These are phyloP conservation scores for Hymenopus coronatus DNA, from an alignment of 2,888 invertebrate genomes.

Conservation along the genomic window DNA sequence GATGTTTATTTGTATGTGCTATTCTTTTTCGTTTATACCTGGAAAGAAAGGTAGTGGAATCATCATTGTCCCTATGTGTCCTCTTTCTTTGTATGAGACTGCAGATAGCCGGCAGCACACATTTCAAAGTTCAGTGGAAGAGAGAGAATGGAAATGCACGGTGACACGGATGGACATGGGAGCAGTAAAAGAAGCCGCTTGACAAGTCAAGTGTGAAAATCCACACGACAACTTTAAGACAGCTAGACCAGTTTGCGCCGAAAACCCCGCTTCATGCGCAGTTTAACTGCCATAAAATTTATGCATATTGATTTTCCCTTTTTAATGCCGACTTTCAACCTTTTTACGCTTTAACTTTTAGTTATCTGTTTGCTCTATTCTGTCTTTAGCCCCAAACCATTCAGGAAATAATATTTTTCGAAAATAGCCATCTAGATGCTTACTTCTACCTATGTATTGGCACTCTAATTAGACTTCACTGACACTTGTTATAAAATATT, in stretches of 20 bases:
- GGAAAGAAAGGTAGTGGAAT: not conserved
- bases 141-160: not conserved
- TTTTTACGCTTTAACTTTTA: not conserved
- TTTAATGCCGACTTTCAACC: not conserved
- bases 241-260: not conserved
- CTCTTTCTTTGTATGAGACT: not conserved
- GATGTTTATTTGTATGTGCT: not conserved
- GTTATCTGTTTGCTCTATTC: not conserved
- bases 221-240: not conserved
- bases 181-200: constrained; percentile 2
- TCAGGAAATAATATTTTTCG: not conserved
- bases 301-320: not conserved
- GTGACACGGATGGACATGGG: constrained; percentile 6
- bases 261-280: not conserved
- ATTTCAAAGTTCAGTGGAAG: not conserved
- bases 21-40: not conserved
- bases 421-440: too few relatives aligned
- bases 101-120: not conserved
- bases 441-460: too few relatives aligned
- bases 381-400: not conserved
- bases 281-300: not conserved
- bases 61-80: not conserved
- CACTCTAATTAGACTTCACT: too few relatives aligned
- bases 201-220: constrained; percentile 13
- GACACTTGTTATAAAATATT: too few relatives aligned